These are phyloP conservation scores for Illadopsis cleaveri DNA, from an alignment of 2,113 vertebrate species.

Conservation along the genomic window DNA sequence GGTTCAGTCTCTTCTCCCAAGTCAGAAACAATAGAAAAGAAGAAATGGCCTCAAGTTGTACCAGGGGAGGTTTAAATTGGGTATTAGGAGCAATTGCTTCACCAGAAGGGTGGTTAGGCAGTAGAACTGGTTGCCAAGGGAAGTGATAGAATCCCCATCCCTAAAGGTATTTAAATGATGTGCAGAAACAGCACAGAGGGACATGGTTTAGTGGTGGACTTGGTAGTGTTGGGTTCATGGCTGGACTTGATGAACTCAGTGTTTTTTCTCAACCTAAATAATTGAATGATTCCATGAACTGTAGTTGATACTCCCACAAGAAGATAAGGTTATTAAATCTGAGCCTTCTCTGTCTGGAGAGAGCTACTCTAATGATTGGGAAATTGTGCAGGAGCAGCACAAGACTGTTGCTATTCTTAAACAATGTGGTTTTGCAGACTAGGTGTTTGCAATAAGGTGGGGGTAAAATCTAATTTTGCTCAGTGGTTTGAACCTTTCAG, in stretches of 20 bases:
- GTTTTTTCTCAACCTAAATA: background rate
- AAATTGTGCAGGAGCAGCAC: background rate
- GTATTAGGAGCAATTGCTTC: background rate
- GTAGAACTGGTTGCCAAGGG: background rate
- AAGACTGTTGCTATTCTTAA: background rate
- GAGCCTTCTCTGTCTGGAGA: background rate
- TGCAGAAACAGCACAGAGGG: rapidly evolving
- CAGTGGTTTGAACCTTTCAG: background rate
- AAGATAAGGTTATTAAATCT: background rate
- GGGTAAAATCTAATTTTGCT: background rate
- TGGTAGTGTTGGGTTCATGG: background rate
- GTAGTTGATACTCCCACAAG: background rate
- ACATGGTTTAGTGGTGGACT: background rate
- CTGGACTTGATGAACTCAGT: background rate
- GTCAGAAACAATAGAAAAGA: background rate
- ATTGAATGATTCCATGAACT: background rate
- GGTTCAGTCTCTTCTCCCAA: background rate
- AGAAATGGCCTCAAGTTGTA: background rate
- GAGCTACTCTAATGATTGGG: background rate
- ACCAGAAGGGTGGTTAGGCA: rapidly evolving
- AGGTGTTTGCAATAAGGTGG: background rate
- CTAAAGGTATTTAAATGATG: background rate
- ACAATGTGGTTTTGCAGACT: background rate
- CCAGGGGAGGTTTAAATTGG: background rate
- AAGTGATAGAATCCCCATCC: background rate